Percentiles rank a stretch among this genome's conserved stretches.
phyloP scores from a whole-genome alignment of 2,113 vertebrate species.

The Notothenia rossii region DNA sequence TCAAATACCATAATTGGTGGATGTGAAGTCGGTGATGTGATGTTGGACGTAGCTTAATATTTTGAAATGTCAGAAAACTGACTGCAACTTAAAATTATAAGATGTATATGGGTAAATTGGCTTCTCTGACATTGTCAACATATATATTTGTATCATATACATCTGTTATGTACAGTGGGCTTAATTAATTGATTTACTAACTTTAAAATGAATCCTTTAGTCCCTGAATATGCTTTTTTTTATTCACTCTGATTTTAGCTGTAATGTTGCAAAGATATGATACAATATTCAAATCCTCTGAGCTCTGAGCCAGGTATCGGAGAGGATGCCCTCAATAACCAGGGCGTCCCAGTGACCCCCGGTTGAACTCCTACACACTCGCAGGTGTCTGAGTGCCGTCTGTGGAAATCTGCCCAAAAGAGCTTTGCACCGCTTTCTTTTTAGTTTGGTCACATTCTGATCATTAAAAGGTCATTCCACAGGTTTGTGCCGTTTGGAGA shows the following conservation, averaged over 20 bases:
- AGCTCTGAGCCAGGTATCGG: background rate
- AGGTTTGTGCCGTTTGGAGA: no score
- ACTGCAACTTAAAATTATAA: no score
- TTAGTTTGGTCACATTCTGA: no score
- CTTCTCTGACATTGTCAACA: background rate
- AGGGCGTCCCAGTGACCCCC: background rate
- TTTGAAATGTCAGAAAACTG: no score
- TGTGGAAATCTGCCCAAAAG: no score
- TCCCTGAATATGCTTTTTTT: background rate
- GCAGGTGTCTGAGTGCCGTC: background rate
- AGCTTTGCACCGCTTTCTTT: no score
- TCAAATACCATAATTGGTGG: background rate
- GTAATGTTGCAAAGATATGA: background rate
- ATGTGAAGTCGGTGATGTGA: background rate
- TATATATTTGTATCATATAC: background rate
- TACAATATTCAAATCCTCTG: background rate
- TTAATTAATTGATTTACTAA: background rate
- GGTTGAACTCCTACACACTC: background rate
- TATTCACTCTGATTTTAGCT: background rate
- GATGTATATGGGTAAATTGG: background rate
- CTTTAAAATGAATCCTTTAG: background rate
- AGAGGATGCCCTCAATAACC: background rate
- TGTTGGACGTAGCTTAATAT: no score
- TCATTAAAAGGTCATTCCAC: no score
- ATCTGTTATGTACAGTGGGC: background rate